Conservation (phyloP, 1,140 invertebrate genomes). For the Papilio glaucus region DNA sequence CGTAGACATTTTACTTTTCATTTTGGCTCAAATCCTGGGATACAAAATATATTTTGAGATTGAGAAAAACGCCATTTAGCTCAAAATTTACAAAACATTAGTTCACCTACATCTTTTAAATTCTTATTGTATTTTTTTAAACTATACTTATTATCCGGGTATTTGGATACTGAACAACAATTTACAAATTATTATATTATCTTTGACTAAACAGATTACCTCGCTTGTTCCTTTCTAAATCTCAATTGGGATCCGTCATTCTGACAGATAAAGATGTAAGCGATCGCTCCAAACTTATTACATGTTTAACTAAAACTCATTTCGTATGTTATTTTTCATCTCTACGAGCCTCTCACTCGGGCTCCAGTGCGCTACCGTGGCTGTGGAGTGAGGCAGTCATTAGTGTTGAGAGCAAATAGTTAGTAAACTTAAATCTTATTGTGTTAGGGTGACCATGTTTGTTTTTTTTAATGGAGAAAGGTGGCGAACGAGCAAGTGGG, state of each 20-base stretch:
- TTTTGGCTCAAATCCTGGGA: no score
- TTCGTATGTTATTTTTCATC: not conserved
- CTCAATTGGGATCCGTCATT: conserved; percentile 2
- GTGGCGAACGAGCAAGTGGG: no score
- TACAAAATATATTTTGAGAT: no score
- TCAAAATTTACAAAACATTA: no score
- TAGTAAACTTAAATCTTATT: conserved; percentile 66
- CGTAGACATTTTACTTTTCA: no score
- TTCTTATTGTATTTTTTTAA: not conserved
- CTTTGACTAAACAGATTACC: not conserved
- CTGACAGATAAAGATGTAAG: not conserved
- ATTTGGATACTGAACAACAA: not conserved
- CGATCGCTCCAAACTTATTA: conserved; percentile 1
- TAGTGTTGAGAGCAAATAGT: conserved; percentile 63
- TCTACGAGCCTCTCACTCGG: no score
- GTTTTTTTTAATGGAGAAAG: no score
- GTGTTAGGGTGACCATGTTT: conserved; percentile 49
- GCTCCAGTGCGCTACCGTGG: conserved; percentile 58
- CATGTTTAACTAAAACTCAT: not conserved
- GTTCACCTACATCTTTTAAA: no score
- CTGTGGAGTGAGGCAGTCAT: conserved; percentile 50
- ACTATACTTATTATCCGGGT: not conserved
- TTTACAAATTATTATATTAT: not conserved
- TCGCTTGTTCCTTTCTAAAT: not conserved
- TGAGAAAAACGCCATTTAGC: no score